These are phyloP conservation scores for Andrena praecox DNA, from an alignment of 2,888 invertebrate species.

Conservation along the genomic window DNA sequence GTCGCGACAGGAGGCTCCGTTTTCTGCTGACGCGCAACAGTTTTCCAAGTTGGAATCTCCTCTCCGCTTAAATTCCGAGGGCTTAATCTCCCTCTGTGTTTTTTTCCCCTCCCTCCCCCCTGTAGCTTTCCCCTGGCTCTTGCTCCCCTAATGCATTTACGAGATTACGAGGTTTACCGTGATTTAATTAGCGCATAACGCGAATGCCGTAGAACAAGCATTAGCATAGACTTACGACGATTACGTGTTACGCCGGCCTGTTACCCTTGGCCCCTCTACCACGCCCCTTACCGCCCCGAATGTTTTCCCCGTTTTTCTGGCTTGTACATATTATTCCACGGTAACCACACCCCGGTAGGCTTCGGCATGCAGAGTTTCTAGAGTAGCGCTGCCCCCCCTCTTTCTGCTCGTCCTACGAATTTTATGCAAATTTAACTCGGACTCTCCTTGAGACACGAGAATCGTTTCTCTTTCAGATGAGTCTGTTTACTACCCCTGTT, in stretches of 20 bases:
- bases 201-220: constrained; percentile 56
- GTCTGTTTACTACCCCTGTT: background rate
- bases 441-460: background rate
- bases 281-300: background rate
- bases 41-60: constrained; percentile 41
- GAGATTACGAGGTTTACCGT: constrained; percentile 49
- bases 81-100: constrained; percentile 39
- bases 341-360: constrained; percentile 33
- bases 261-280: background rate
- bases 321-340: constrained; percentile 11
- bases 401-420: constrained; percentile 20
- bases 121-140: constrained; percentile 48
- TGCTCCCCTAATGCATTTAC: constrained; percentile 52
- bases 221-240: constrained; percentile 52
- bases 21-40: constrained; percentile 53
- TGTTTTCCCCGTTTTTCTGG: constrained; percentile 9
- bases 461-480: background rate
- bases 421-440: constrained; percentile 10
- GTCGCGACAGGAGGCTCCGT: constrained; percentile 22
- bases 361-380: constrained; percentile 53
- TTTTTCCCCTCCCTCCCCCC: constrained; percentile 17
- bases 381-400: constrained; percentile 38
- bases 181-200: constrained; percentile 57
- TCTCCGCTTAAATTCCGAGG: constrained; percentile 40
- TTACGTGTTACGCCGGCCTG: constrained; percentile 32